Conservation (phyloP, 2,888 invertebrate genomes). For the Pyrrhia umbra region DNA sequence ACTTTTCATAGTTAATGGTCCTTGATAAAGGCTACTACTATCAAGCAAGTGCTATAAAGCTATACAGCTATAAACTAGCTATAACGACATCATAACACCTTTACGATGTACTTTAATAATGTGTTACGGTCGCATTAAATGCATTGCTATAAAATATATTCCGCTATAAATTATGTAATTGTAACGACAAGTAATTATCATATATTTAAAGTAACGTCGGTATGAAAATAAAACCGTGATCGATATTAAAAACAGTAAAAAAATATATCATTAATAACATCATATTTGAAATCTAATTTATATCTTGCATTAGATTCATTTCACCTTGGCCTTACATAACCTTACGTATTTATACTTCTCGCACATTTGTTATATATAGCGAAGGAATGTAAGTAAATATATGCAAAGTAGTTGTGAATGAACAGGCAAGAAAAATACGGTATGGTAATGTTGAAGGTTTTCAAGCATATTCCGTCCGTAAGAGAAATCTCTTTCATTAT, state of each 20-base stretch:
- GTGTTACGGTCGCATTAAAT: constrained; percentile 52
- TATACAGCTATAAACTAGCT: constrained; percentile 35
- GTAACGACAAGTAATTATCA: neutral
- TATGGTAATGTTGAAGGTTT: constrained; percentile 28
- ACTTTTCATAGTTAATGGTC: constrained; percentile 3
- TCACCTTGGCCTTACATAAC: constrained; percentile 22
- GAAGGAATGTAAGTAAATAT: constrained; percentile 25
- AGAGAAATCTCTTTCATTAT: constrained; percentile 6
- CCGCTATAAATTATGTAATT: constrained; percentile 16
- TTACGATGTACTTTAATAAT: constrained; percentile 52
- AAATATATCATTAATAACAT: constrained; percentile 54
- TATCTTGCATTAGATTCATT: constrained; percentile 35
- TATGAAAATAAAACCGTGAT: constrained; percentile 18
- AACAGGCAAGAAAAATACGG: constrained; percentile 35
- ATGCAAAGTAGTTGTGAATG: constrained; percentile 40
- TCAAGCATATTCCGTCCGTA: constrained; percentile 10
- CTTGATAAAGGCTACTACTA: constrained; percentile 26
- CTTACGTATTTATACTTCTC: neutral
- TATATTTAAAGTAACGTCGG: neutral
- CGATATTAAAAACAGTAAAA: constrained; percentile 45
- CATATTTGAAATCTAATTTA: constrained; percentile 57
- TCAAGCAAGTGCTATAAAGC: constrained; percentile 32
- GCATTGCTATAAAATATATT: constrained; percentile 38
- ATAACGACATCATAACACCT: constrained; percentile 45
- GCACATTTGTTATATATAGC: neutral